phyloP scores from a whole-genome alignment of 1,140 invertebrate species.

The Brachionus sp. region DNA sequence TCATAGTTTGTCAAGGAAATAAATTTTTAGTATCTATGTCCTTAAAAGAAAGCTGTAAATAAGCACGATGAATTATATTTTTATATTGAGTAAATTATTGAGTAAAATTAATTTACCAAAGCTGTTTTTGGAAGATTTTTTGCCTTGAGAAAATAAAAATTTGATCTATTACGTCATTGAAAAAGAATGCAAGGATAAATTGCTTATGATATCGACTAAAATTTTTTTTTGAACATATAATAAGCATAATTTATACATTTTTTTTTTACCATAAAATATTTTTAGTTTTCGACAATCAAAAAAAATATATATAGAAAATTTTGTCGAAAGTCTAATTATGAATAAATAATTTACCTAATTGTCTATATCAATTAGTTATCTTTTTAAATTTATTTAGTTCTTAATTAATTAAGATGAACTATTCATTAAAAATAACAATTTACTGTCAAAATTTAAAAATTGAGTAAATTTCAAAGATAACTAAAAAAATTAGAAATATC shows the following conservation, averaged over 20 bases:
- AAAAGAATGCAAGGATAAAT: background rate
- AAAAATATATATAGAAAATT: background rate
- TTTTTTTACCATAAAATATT: background rate
- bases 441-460: background rate
- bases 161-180: background rate
- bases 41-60: too few relatives aligned
- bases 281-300: background rate
- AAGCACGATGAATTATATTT: too few relatives aligned
- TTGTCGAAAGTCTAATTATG: background rate
- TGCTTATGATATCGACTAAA: background rate
- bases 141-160: too few relatives aligned
- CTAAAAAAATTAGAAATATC: background rate
- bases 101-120: too few relatives aligned
- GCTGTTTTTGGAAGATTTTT: too few relatives aligned
- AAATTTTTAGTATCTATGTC: too few relatives aligned
- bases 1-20: too few relatives aligned
- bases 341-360: background rate
- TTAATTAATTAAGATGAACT: background rate
- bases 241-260: conserved; percentile 6
- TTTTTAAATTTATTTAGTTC: too few relatives aligned
- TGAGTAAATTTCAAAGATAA: background rate
- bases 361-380: background rate
- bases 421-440: background rate
- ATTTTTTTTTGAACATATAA: background rate
- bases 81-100: too few relatives aligned